Evolutionary conservation across 37 sponge, comb jelly and placozoan genomes (phyloP), one percentile per base, ranked within the genome.

Genomic region (Ephydatia muelleri): DNA sequence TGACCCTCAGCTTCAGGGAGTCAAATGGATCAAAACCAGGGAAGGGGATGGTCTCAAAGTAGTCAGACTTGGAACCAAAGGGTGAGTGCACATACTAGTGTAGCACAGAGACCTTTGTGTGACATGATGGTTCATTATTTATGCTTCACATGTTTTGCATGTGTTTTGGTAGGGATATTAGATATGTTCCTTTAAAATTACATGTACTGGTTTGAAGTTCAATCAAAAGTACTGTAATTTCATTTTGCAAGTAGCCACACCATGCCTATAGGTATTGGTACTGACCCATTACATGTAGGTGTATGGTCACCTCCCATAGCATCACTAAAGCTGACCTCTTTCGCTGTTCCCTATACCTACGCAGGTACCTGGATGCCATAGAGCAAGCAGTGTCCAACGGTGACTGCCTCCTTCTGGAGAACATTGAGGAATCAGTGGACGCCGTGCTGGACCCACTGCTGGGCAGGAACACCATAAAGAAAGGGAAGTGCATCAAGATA

Each of bases 21-120:
- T 98, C 77, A 98, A 98, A 66, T 98, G 99, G 99, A 96, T 98
- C 83, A 98, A 98, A 74, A 98, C 98, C 36, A 83, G 97, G 38
- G 95, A 89, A 70, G 99, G 99, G 38, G 93, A 94, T 0, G 88
- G 83, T 4, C 82, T 98, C 65, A 88, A 94, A 48, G 86, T 96
- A 9, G 89, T 98, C 34, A 85, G 97, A 22, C 95, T 98, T 16
- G 97, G 97, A 87, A 90, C 88, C 78, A 94, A 91, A 77, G 95
- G 97, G 90, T 93, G 43, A 77, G 77, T n/a, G n/a, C n/a, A n/a
- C n/a, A n/a, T n/a, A n/a, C n/a, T n/a, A n/a, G n/a, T n/a, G n/a
- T n/a, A n/a, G n/a, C n/a, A n/a, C n/a, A n/a, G n/a, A n/a, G n/a
- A n/a, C n/a, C n/a, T n/a, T n/a, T n/a, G 0, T 22, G 5, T 16